Base-by-base conservation (phyloP, 2,888 invertebrate species). In the Orthosia gracilis region DNA sequence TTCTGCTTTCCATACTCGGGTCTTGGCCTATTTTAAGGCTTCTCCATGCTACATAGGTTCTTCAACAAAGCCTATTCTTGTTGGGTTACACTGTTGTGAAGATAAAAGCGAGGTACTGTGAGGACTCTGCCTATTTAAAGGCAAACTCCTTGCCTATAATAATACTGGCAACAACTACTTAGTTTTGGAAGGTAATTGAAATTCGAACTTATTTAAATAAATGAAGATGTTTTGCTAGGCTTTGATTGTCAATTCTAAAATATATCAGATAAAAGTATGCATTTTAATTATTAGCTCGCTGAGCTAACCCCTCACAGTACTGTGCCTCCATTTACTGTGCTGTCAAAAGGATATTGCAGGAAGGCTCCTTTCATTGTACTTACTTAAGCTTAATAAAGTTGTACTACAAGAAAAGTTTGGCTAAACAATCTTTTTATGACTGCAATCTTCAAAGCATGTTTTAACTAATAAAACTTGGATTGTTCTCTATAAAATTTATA, bases 381-480 rank as follows among this genome's bases (percentile, higher is more conserved):
- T 21, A 18, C 18, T 15, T 18, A 18, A 45, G 13, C 3, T 26
- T 26, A 47, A 47, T 5, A 23, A 31, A 12, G 4, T 52, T 23
- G 23, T n/a, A 40, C 11, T 4, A 63, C 12, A 12, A 49, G 17
- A 57, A 70, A 52, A 72, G n/a, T 49, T 73, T 0, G 4, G 7
- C n/a, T 73, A 11, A 61, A 4, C 55, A 40, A 47, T 5, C 4
- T 31, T 61, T 47, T 12, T 17, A n/a, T 50, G 12, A 52, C n/a
- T 13, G 45, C 15, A 23, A 54, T 13, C 12, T n/a, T 69, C 11
- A 3, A 52, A 18, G 15, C 3, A 26, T n/a, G 9, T 65, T 61
- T 31, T 69, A 55, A 47, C 9, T 31, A 40, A 55, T 4, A 52
- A 64, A 73, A 78, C 58, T 78, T 63, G 62, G 49, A 78, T 62